Percentiles rank a stretch among this genome's conserved stretches.
Conservation (phyloP, 1,140 invertebrate species). For the Babylonia areolata region DNA sequence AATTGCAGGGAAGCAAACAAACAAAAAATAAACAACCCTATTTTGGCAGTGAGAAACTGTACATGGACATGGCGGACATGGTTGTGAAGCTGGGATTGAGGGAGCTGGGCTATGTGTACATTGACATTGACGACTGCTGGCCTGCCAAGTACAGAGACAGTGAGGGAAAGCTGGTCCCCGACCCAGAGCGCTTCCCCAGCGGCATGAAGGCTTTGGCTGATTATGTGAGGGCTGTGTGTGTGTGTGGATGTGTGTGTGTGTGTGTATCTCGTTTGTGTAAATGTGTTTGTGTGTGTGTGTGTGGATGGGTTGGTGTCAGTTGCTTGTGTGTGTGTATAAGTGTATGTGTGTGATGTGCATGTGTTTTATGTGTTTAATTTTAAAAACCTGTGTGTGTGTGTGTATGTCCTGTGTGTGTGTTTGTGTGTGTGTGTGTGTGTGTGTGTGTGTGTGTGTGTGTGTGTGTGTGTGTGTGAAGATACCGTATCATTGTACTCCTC, state of each 20-base stretch:
- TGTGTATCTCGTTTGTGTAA: neutral
- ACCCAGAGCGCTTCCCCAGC: conserved; percentile 90
- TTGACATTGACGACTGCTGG: conserved; percentile 98
- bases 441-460: neutral
- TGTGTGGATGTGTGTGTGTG: too few species aligned
- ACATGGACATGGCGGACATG: conserved; percentile 93
- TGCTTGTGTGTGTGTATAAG: neutral
- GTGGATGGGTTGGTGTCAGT: too few species aligned
- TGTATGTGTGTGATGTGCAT: too few species aligned
- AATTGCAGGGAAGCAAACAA: too few species aligned
- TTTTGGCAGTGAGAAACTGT: conserved; percentile 88
- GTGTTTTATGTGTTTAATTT: too few species aligned
- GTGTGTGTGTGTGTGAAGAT: neutral
- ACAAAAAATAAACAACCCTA: neutral
- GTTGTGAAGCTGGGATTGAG: conserved; percentile 92
- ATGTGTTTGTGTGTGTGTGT: neutral
- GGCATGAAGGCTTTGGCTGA: conserved; percentile 93
- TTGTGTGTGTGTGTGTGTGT: too few species aligned
- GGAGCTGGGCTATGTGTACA: conserved; percentile 91
- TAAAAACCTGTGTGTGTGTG: neutral
- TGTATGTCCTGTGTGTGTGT: neutral
- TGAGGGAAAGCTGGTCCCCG: conserved; percentile 87
- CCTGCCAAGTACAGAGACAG: conserved; percentile 86
- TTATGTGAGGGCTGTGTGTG: conserved; percentile 85
- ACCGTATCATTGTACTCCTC: too few species aligned